Conservation (phyloP, 2,888 invertebrate genomes). For the Lasioglossum malachurum region DNA sequence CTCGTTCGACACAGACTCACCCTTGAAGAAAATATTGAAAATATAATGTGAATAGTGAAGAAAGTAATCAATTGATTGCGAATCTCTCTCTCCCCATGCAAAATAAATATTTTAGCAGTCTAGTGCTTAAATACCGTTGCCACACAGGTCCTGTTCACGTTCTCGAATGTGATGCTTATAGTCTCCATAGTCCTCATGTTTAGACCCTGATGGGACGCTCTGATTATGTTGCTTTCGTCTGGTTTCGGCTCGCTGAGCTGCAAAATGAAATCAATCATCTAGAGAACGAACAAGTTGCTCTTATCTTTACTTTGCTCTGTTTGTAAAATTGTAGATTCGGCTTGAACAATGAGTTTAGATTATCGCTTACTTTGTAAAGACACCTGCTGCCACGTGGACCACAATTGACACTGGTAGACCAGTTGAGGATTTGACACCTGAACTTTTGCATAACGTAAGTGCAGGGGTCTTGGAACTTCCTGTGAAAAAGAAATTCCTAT, state of each 20-base stretch:
- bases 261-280: background rate
- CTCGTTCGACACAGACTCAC: constrained; percentile 70
- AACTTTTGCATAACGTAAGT: constrained; percentile 72
- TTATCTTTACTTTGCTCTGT: background rate
- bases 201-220: constrained; percentile 65
- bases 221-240: constrained; percentile 61
- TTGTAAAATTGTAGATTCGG: background rate
- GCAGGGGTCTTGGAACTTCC: constrained; percentile 75
- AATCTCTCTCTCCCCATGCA: background rate
- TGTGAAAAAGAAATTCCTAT: constrained; percentile 31
- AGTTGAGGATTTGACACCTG: constrained; percentile 74
- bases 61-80: background rate
- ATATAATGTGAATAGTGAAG: background rate
- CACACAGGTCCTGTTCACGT: constrained; percentile 65
- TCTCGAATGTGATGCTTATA: constrained; percentile 66
- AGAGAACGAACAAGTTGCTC: background rate
- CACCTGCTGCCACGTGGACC: constrained; percentile 65
- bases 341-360: background rate
- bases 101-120: too few species aligned
- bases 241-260: constrained; percentile 46
- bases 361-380: constrained; percentile 64
- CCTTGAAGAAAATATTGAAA: constrained; percentile 55
- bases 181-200: constrained; percentile 60
- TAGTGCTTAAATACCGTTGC: constrained; percentile 54
- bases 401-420: constrained; percentile 70